Evolutionary conservation across 64 coral and sea anemone genomes (phyloP), one percentile per base, ranked within the genome.

Genomic region (Montipora cactus): DNA sequence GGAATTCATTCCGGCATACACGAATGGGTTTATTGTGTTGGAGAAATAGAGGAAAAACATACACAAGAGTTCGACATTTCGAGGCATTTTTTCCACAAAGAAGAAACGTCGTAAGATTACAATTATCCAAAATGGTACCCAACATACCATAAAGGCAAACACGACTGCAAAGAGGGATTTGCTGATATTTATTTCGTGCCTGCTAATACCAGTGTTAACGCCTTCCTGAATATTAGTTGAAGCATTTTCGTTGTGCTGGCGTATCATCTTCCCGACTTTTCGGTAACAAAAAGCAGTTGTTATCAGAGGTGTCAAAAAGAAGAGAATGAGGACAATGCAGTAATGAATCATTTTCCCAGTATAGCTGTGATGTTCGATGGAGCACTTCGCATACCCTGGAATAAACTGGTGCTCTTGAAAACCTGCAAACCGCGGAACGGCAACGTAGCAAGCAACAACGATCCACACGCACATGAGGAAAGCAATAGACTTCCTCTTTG

Each of bases 121-220:
- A 23, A 71, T 28, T 5, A 71, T 14, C 68, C 68, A 71, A 71
- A 71, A 71, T 2, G 68, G 68, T n/a, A 71, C 21, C 68, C 68
- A 71, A 9, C 68, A 71, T 71, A 71, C 20, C 68, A 71, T 71
- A 8, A 71, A 71, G 5, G 68, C 8, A 71, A 71, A 71, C 20
- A 71, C 68, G 8, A 71, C 68, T 71, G 68, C 68, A 71, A 71
- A 71, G 21, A 71, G 68, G 20, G 68, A 71, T 71, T 71, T 71
- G 7, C 68, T n/a, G 68, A 23, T 9, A 21, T 71, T 71, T n/a
- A 71, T 71, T 71, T 71, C 68, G 14, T 71, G 16, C 20, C 68
- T 71, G 8, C 68, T 20, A 5, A 71, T 71, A 3, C 68, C 68
- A 5, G 18, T 23, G 68, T 71, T 21, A 5, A 5, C 20, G 68